These are phyloP conservation scores for Emberiza fucata DNA, from an alignment of 2,113 vertebrate genomes.

Conservation along the genomic window DNA sequence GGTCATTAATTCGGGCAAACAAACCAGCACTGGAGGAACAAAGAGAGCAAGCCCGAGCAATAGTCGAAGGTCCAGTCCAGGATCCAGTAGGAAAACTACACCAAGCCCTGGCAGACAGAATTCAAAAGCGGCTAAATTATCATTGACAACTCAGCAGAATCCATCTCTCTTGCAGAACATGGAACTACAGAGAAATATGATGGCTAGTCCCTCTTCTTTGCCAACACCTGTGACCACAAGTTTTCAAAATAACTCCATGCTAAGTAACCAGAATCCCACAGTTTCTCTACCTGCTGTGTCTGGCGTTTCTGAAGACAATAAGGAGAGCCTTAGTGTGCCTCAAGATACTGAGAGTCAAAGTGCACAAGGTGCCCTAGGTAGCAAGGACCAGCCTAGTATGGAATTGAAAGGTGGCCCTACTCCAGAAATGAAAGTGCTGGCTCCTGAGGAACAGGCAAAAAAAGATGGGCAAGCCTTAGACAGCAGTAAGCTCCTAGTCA, in stretches of 20 bases:
- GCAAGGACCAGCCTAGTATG: conserved; percentile 76
- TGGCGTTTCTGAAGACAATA: conserved; percentile 74
- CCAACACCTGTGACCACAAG: conserved; percentile 73
- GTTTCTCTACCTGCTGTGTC: conserved; percentile 66
- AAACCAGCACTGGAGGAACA: conserved; percentile 76
- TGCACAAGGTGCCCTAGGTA: conserved; percentile 68
- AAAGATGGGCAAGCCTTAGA: conserved; percentile 70
- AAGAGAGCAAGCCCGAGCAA: conserved; percentile 95
- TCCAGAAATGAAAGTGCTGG: conserved; percentile 79
- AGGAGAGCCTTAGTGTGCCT: conserved; percentile 75
- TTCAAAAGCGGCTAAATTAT: conserved; percentile 83
- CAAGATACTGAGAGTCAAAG: conserved; percentile 76
- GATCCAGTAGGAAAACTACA: conserved; percentile 90
- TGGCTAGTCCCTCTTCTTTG: conserved; percentile 79
- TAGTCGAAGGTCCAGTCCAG: conserved; percentile 91
- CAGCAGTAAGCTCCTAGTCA: conserved; percentile 58
- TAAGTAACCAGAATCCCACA: conserved; percentile 74
- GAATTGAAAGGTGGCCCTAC: conserved; percentile 77
- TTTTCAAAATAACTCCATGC: conserved; percentile 72
- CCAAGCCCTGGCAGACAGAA: conserved; percentile 95
- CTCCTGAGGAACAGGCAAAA: conserved; percentile 76
- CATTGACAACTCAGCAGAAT: conserved; percentile 77
- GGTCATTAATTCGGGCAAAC: conserved; percentile 86
- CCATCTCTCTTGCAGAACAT: conserved; percentile 80
- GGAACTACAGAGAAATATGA: conserved; percentile 81